Base-by-base conservation (phyloP, 2,888 invertebrate genomes). In the Synergus itoensis region DNA sequence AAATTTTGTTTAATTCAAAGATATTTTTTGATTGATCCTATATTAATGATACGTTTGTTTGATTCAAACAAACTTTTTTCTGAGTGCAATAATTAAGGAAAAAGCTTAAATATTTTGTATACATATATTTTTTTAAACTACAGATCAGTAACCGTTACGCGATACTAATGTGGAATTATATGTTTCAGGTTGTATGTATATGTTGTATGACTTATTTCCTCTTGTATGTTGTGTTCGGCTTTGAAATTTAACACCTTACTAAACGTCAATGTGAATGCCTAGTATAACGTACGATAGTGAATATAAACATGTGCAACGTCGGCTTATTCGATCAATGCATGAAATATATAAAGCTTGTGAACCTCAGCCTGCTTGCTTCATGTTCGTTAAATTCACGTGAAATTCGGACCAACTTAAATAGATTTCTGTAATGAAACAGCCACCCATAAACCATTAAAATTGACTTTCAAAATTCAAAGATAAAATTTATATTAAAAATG, bases 291-390 rank as follows among this genome's bases (percentile, higher is more conserved):
- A 21, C 60, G 21, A 60, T 53, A 60, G 60, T 3, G 60, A 60
- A 28, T 28, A 60, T 60, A 60, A 60, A 60, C 53, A 53, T 53
- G 53, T 53, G 53, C 53, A 53, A n/a, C 53, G 53, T 53, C 53
- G 53, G 53, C 53, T 53, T 53, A 53, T n/a, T 53, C 53, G 53
- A 53, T 53, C 53, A 53, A 53, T 53, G 53, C 53, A 53, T 53
- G 8, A n/a, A n/a, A 53, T 53, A 53, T 53, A 53, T 53, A 53
- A 53, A 53, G 53, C 53, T n/a, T 53, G 53, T 53, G 53, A 53
- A 53, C n/a, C 53, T 53, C 53, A 53, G 53, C 53, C 53, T 1
- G 5, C 53, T 53, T n/a, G 53, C n/a, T 53, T 53, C 53, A 7
- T 53, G 8, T 53, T 8, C n/a, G n/a, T 53, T 53, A 48, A 48